phyloP scores from a whole-genome alignment of 2,797 vertebrate species.

The Typhlichthys eigenmanni region DNA sequence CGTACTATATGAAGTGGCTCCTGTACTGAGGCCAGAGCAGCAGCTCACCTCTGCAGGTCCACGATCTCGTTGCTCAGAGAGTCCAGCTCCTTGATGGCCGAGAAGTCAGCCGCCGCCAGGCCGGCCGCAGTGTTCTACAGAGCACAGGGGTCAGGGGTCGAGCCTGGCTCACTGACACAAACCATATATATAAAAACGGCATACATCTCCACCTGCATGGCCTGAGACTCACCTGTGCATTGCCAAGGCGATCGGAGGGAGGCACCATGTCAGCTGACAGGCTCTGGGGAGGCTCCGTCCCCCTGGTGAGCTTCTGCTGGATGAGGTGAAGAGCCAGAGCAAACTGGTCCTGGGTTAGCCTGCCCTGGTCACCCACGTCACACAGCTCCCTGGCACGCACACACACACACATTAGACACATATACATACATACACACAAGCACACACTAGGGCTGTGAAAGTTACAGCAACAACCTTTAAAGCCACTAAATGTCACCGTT shows the following conservation, averaged over 20 bases:
- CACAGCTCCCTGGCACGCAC: conserved; percentile 87
- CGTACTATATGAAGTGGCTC: conserved; percentile 17
- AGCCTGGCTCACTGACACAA: too few relatives aligned
- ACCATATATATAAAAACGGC: too few relatives aligned
- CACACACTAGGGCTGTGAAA: conserved; percentile 1
- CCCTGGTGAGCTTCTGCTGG: conserved; percentile 91
- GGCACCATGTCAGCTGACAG: conserved; percentile 95
- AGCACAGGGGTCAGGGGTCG: neutral
- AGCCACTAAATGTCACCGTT: too few relatives aligned
- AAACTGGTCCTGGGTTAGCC: conserved; percentile 96
- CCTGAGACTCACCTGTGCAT: conserved; percentile 73
- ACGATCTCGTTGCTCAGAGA: conserved; percentile 97
- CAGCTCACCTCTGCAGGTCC: conserved; percentile 90
- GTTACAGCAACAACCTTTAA: too few relatives aligned
- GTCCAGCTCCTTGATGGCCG: conserved; percentile 98
- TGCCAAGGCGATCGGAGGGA: conserved; percentile 85
- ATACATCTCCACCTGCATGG: too few relatives aligned
- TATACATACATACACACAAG: conserved; percentile 21
- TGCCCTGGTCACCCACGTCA: conserved; percentile 92
- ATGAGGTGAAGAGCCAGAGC: conserved; percentile 95
- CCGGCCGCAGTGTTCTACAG: conserved; percentile 79
- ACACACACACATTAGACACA: conserved; percentile 23
- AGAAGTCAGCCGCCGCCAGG: conserved; percentile 93
- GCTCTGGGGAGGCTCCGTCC: conserved; percentile 89
- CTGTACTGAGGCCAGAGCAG: neutral